These are phyloP conservation scores for Sebastes jordani DNA, from an alignment of 2,797 vertebrate genomes.

Conservation along the genomic window DNA sequence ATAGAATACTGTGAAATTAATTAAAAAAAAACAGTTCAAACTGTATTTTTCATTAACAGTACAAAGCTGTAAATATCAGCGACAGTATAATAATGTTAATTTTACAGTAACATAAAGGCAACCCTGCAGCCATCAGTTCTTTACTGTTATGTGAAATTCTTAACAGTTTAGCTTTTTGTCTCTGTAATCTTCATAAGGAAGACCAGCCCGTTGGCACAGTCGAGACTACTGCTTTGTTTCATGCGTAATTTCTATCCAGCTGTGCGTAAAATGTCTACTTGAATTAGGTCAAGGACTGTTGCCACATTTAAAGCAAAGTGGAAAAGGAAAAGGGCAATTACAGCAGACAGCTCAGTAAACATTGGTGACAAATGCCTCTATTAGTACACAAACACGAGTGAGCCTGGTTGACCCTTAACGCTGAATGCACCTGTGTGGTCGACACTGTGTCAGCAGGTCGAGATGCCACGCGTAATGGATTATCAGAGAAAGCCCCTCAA, in stretches of 20 bases:
- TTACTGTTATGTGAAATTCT: too few relatives aligned
- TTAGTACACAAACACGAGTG: conserved; percentile 61
- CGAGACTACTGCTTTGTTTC: background rate
- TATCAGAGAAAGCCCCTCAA: conserved; percentile 45
- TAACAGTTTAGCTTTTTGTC: background rate
- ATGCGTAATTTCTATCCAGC: conserved; percentile 25
- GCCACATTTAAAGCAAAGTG: conserved; percentile 23
- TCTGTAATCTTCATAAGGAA: background rate
- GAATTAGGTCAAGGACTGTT: conserved; percentile 6
- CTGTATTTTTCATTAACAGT: too few relatives aligned
- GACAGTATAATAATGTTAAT: too few relatives aligned
- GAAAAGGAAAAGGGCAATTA: conserved; percentile 61
- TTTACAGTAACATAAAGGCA: too few relatives aligned
- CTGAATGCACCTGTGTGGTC: conserved; percentile 73
- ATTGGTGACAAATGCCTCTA: conserved; percentile 61
- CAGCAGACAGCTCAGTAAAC: conserved; percentile 62
- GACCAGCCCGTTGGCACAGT: background rate
- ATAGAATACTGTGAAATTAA: too few relatives aligned
- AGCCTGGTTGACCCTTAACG: conserved; percentile 42
- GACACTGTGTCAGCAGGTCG: conserved; percentile 61
- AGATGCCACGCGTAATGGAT: conserved; percentile 74
- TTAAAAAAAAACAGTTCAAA: too few relatives aligned
- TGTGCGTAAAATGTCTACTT: conserved; percentile 24
- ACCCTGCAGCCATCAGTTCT: too few relatives aligned
- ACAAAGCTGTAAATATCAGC: too few relatives aligned